Percentiles rank a stretch among this genome's conserved stretches.
These are phyloP conservation scores for Linnaemya vulpina DNA, from an alignment of 2,888 invertebrate genomes.

Conservation along the genomic window DNA sequence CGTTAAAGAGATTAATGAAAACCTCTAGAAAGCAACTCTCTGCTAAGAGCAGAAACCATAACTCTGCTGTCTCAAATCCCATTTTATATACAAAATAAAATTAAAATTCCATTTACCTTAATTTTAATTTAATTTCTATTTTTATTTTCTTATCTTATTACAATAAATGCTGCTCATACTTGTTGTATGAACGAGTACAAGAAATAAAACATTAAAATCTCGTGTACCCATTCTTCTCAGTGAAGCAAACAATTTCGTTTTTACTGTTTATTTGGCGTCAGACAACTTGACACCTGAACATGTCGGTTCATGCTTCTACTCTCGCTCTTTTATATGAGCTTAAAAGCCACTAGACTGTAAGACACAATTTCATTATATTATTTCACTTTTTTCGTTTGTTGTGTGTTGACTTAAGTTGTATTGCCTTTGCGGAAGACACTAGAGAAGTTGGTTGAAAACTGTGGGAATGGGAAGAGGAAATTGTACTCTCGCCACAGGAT, in stretches of 20 bases:
- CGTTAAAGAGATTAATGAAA: too few species aligned
- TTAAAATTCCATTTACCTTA: slow-evolving; percentile 4
- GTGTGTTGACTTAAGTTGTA: slow-evolving; percentile 13
- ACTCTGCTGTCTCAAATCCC: neutral
- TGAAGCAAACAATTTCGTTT: slow-evolving; percentile 31
- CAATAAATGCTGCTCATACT: slow-evolving; percentile 2
- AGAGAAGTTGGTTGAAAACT: neutral
- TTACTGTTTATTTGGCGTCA: slow-evolving; percentile 62
- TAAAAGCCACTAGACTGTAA: slow-evolving; percentile 64
- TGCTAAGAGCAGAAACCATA: too few species aligned
- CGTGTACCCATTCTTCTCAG: neutral
- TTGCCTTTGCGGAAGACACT: neutral
- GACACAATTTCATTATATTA: slow-evolving; percentile 59
- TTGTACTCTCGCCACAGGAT: neutral
- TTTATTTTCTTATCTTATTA: slow-evolving; percentile 13
- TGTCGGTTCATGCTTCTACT: slow-evolving; percentile 16
- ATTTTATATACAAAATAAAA: neutral
- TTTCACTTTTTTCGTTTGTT: slow-evolving; percentile 13
- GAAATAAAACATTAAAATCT: slow-evolving; percentile 1
- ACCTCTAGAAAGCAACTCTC: too few species aligned
- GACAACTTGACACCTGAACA: slow-evolving; percentile 69
- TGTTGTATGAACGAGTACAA: neutral
- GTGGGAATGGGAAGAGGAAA: neutral
- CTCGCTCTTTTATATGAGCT: slow-evolving; percentile 32
- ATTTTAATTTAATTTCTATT: slow-evolving; percentile 13